phyloP scores from a whole-genome alignment of 2,113 vertebrate species.

The Cricetomys ansorgei region DNA sequence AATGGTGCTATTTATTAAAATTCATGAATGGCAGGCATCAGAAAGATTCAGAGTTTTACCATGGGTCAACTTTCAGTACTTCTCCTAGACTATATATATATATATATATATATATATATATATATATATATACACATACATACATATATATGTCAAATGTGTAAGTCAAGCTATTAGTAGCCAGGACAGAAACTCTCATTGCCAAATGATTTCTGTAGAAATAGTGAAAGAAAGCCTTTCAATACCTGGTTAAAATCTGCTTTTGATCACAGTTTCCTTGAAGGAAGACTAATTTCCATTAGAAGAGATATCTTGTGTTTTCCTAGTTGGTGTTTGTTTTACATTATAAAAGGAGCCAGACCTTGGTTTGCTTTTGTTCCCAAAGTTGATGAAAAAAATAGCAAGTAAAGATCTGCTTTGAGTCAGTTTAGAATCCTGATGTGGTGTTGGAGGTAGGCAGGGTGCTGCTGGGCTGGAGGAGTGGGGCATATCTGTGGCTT shows the following conservation, averaged over 20 bases:
- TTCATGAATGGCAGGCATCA: background rate
- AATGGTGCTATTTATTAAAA: background rate
- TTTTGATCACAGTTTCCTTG: background rate
- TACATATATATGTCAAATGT: background rate
- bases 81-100: background rate
- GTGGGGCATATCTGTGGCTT: background rate
- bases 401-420: background rate
- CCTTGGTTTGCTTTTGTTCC: conserved; percentile 28
- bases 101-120: too few species aligned
- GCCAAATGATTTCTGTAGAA: background rate
- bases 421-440: background rate
- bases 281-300: background rate
- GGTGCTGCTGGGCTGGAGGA: background rate
- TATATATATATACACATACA: background rate
- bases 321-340: background rate
- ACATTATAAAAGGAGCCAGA: conserved; percentile 36
- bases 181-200: background rate
- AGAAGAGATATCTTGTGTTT: background rate
- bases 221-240: background rate
- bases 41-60: background rate
- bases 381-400: background rate
- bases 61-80: background rate
- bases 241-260: background rate
- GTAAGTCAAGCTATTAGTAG: background rate
- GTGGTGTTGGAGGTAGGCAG: fast-evolving